Evolutionary conservation across 1,140 invertebrate species (phyloP).

Genomic region (Meteorus sp.): DNA sequence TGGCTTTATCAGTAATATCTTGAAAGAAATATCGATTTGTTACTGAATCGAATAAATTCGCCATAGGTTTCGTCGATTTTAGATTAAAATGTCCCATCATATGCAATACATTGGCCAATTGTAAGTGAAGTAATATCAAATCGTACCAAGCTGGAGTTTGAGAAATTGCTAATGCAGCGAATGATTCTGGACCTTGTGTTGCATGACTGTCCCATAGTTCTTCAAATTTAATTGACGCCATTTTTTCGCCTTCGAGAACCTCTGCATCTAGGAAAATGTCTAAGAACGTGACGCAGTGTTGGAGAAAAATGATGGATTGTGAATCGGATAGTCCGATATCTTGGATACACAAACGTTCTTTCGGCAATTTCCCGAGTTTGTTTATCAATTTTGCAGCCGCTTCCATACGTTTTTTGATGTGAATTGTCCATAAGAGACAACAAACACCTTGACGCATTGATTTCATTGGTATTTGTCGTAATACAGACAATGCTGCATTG

Average conservation of each 20-base stretch:
- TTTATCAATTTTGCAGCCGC: slow-evolving; percentile 77
- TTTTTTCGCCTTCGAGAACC: slow-evolving; percentile 37
- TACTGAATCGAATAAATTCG: slow-evolving; percentile 75
- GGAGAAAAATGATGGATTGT: slow-evolving; percentile 70
- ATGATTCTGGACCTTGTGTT: slow-evolving; percentile 62
- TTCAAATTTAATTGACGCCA: slow-evolving; percentile 63
- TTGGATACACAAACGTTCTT: slow-evolving; percentile 77
- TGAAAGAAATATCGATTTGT: slow-evolving; percentile 60
- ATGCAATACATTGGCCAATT: slow-evolving; percentile 74
- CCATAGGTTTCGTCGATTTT: slow-evolving; percentile 72
- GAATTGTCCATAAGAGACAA: slow-evolving; percentile 84
- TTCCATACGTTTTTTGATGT: slow-evolving; percentile 77
- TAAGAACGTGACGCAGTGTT: slow-evolving; percentile 71
- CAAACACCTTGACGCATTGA: slow-evolving; percentile 74
- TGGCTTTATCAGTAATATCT: slow-evolving; percentile 57
- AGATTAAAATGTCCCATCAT: slow-evolving; percentile 79
- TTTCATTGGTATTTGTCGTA: slow-evolving; percentile 63
- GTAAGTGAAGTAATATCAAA: slow-evolving; percentile 76
- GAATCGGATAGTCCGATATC: slow-evolving; percentile 74
- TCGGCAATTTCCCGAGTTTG: slow-evolving; percentile 85
- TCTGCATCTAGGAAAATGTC: slow-evolving; percentile 70
- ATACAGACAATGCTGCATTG: slow-evolving; percentile 62
- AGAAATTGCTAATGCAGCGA: slow-evolving; percentile 77
- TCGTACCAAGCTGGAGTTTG: slow-evolving; percentile 75
- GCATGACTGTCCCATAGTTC: slow-evolving; percentile 67